Evolutionary conservation across 2,113 vertebrate species (phyloP).

Genomic region (Bagarius yarrelli): DNA sequence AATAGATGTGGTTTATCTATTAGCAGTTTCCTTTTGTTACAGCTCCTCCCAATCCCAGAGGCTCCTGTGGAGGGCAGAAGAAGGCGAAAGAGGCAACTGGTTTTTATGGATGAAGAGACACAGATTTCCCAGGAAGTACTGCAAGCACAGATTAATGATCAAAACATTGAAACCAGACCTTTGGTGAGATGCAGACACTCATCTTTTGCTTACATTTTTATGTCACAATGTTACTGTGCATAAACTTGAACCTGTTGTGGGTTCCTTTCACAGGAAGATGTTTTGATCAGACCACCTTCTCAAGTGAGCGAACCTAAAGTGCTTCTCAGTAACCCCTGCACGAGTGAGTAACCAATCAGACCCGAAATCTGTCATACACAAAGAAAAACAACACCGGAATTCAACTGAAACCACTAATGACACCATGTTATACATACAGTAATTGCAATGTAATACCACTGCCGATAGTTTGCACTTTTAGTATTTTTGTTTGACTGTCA

Average conservation of each 20-base stretch:
- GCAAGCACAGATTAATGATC: constrained; percentile 54
- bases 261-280: background rate
- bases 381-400: background rate
- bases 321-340: constrained; percentile 63
- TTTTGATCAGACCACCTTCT: constrained; percentile 24
- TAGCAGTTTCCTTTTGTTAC: background rate
- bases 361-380: background rate
- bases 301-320: constrained; percentile 43
- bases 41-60: constrained; percentile 38
- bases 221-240: background rate
- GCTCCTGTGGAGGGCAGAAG: background rate
- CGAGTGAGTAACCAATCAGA: constrained; percentile 61
- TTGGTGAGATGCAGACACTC: background rate
- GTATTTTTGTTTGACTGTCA: background rate
- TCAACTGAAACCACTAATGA: constrained; percentile 6
- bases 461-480: background rate
- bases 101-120: constrained; percentile 65
- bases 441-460: too few relatives aligned
- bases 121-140: constrained; percentile 61
- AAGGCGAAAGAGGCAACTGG: constrained; percentile 61
- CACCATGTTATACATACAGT: background rate
- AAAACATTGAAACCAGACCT: constrained; percentile 51
- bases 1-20: background rate
- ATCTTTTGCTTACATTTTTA: background rate
- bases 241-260: background rate